Evolutionary conservation across 2,113 vertebrate species (phyloP).

Genomic region (Oplegnathus fasciatus): DNA sequence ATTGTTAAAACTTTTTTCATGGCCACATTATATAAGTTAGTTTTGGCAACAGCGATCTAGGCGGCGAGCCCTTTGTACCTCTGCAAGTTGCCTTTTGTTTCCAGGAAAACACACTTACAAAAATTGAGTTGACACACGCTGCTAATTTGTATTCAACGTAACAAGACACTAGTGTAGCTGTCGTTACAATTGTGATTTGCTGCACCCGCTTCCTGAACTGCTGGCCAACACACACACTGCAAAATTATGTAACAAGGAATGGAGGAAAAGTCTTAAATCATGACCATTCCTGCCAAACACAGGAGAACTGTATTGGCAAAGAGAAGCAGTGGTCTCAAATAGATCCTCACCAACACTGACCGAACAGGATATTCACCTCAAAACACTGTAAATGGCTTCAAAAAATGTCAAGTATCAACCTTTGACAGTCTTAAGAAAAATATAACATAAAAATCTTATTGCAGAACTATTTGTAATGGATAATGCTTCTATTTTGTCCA

Average conservation of each 20-base stretch:
- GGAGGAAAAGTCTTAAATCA: slow-evolving; percentile 10
- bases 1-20: background rate
- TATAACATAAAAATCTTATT: background rate
- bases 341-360: background rate
- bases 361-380: background rate
- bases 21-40: background rate
- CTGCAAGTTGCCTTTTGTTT: background rate
- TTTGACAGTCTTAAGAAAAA: background rate
- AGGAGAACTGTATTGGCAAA: background rate
- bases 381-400: background rate
- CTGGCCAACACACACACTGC: background rate
- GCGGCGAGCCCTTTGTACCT: background rate
- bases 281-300: background rate
- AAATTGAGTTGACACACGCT: background rate
- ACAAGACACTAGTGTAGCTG: background rate
- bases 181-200: slow-evolving; percentile 9
- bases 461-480: background rate
- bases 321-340: background rate
- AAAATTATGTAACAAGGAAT: slow-evolving; percentile 3
- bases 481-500: background rate
- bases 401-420: background rate
- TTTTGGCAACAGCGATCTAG: background rate
- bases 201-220: slow-evolving; percentile 3
- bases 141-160: background rate
- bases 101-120: slow-evolving; percentile 4